phyloP scores from a whole-genome alignment of 2,888 invertebrate species.

The Aphelenchoides bicaudatus region DNA sequence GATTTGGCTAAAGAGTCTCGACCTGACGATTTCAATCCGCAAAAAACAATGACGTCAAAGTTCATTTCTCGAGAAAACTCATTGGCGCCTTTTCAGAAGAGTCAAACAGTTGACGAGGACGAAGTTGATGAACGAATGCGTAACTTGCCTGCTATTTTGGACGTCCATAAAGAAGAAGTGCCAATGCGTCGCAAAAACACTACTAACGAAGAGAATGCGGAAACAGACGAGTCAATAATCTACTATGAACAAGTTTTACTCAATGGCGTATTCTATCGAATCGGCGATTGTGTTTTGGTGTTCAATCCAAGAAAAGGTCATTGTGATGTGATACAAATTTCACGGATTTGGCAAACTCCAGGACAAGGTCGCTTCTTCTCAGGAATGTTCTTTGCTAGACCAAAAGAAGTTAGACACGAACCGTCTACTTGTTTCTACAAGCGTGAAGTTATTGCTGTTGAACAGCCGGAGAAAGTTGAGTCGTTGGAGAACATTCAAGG shows the following conservation, averaged over 20 bases:
- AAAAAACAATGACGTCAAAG: slow-evolving; percentile 24
- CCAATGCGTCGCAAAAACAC: slow-evolving; percentile 17
- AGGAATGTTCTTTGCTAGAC: slow-evolving; percentile 86
- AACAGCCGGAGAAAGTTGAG: slow-evolving; percentile 75
- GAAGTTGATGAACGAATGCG: slow-evolving; percentile 35
- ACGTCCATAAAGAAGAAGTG: slow-evolving; percentile 35
- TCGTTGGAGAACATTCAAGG: slow-evolving; percentile 85
- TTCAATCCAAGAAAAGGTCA: slow-evolving; percentile 79
- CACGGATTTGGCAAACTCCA: slow-evolving; percentile 86
- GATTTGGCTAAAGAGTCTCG: slow-evolving; percentile 70
- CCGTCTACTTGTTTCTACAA: slow-evolving; percentile 74
- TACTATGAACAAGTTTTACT: slow-evolving; percentile 88
- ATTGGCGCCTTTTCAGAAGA: neutral
- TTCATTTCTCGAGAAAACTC: slow-evolving; percentile 2
- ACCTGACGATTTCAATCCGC: slow-evolving; percentile 69
- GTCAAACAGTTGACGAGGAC: slow-evolving; percentile 18
- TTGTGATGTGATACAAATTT: slow-evolving; percentile 86
- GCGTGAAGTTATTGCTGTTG: slow-evolving; percentile 72
- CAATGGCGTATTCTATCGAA: slow-evolving; percentile 60
- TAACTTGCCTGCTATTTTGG: slow-evolving; percentile 27
- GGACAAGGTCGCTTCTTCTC: slow-evolving; percentile 70
- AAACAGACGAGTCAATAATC: slow-evolving; percentile 62
- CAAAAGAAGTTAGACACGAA: slow-evolving; percentile 77
- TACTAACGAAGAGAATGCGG: slow-evolving; percentile 6
- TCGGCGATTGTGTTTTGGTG: slow-evolving; percentile 87